phyloP scores from a whole-genome alignment of 2,888 invertebrate genomes.

The Bombylius discolor region DNA sequence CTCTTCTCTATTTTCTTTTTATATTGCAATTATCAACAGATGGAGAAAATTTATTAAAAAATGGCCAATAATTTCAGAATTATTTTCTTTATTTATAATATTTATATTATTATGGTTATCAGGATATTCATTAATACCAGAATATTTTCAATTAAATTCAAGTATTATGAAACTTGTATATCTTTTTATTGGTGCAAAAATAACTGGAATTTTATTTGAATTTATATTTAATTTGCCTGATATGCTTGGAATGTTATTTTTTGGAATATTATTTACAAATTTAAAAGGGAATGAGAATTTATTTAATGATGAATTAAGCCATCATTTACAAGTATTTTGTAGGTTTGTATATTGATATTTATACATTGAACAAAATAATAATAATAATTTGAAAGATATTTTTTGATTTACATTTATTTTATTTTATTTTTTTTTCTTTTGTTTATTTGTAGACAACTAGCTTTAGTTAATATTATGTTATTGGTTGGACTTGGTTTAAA shows the following conservation, averaged over 20 bases:
- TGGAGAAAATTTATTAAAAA: slow-evolving; percentile 29
- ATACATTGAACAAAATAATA: not conserved
- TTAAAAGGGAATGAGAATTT: slow-evolving; percentile 13
- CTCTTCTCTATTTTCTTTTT: no score
- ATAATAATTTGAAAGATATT: not conserved
- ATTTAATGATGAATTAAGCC: not conserved
- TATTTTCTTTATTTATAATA: slow-evolving; percentile 28
- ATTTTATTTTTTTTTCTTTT: not conserved
- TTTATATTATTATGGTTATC: slow-evolving; percentile 34
- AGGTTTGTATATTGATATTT: slow-evolving; percentile 27
- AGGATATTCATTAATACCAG: slow-evolving; percentile 29
- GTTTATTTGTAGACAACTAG: slow-evolving; percentile 41
- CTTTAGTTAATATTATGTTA: slow-evolving; percentile 49
- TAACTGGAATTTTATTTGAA: slow-evolving; percentile 28
- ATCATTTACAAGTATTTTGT: slow-evolving; percentile 37
- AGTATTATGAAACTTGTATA: slow-evolving; percentile 32
- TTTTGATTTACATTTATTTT: slow-evolving; percentile 1
- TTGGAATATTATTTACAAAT: slow-evolving; percentile 43
- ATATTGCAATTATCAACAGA: slow-evolving; percentile 16
- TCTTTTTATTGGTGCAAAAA: slow-evolving; percentile 33
- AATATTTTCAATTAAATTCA: slow-evolving; percentile 25
- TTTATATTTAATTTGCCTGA: slow-evolving; percentile 36
- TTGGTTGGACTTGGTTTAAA: slow-evolving; percentile 53
- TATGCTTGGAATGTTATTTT: slow-evolving; percentile 49
- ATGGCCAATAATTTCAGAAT: slow-evolving; percentile 31